Evolutionary conservation across 2,888 invertebrate species (phyloP), one percentile per base, ranked within the genome.

Genomic region (Elegia similella): DNA sequence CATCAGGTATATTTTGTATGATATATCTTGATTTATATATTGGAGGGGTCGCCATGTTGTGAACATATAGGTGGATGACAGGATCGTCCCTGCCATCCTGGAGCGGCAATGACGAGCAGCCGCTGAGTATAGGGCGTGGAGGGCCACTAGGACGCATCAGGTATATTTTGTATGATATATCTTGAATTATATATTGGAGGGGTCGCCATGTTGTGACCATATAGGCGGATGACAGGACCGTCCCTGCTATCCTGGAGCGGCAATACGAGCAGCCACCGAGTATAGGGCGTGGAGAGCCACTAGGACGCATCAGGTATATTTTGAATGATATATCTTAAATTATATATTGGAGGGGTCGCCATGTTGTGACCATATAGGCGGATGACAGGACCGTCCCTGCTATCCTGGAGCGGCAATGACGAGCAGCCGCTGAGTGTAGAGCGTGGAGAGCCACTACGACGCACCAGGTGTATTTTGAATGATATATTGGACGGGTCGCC

Each of bases 341-440:
- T n/a, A n/a, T n/a, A n/a, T 96, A 0, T 92, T 96, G 16, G 94
- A 95, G 59, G 94, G 97, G 57, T 95, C 97, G 58, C 93, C 95
- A 13, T 89, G 95, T 2, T 94, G 95, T 52, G 94, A n/a, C n/a
- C 97, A 69, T 96, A 97, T 0, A 92, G 95, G 7, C 97, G 97
- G 96, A 96, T 0, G 94, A 94, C 62, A 90, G 93, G 74, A 96
- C 95, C 29, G 95, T 96, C 82, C 96, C 97, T 0, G 95, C 95
- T 59, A 97, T 95, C 81, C 84, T 97, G 34, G 88, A 88, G 63
- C 93, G 93, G 64, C 94, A 96, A 92, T 88, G 96, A 60, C 82
- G 86, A 44, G 96, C 96, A 6, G 94, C 96, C 1, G 87, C 88
- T 58, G 88, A 93, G 57, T 95, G 95, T 75, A 42, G 61, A n/a